Percentiles rank a stretch among this genome's conserved stretches.
Conservation (phyloP, 2,797 vertebrate species). For the Pipistrellus kuhlii region DNA sequence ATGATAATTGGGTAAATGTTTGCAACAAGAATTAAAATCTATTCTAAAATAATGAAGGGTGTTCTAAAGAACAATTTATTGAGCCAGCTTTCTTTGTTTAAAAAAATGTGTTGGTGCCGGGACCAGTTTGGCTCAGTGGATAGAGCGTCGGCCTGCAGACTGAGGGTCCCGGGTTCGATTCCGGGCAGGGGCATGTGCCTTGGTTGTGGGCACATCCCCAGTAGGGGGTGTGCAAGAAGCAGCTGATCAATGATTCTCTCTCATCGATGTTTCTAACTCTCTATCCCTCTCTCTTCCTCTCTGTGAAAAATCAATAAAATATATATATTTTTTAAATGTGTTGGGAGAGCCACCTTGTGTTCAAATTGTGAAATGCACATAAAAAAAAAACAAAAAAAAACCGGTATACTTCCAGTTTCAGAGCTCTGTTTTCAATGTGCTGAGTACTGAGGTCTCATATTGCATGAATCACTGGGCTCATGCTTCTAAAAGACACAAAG, state of each 20-base stretch:
- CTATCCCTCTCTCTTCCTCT: too few relatives aligned
- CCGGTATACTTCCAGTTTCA: neutral
- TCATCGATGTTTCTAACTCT: too few relatives aligned
- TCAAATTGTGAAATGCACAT: constrained; percentile 64
- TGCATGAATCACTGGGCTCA: neutral
- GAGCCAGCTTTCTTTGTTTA: neutral
- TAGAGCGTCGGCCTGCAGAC: too few relatives aligned
- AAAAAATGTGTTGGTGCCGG: neutral
- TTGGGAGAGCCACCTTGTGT: constrained; percentile 62
- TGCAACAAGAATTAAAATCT: constrained; percentile 44
- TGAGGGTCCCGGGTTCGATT: too few relatives aligned
- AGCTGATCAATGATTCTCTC: too few relatives aligned
- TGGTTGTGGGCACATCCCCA: too few relatives aligned
- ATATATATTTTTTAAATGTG: neutral
- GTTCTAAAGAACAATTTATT: neutral
- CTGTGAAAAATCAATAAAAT: too few relatives aligned
- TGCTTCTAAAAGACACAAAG: constrained; percentile 20
- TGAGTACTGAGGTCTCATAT: neutral
- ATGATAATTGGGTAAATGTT: constrained; percentile 14
- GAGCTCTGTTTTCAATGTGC: constrained; percentile 1
- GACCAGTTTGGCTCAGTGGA: too few relatives aligned
- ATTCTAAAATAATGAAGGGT: constrained; percentile 38
- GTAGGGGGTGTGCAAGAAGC: too few relatives aligned
- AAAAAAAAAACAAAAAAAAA: neutral
- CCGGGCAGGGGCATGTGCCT: too few relatives aligned